Percentiles rank a stretch among this genome's conserved stretches.
Conservation (phyloP, 2,797 vertebrate species). For the Lindbergichthys nudifrons region DNA sequence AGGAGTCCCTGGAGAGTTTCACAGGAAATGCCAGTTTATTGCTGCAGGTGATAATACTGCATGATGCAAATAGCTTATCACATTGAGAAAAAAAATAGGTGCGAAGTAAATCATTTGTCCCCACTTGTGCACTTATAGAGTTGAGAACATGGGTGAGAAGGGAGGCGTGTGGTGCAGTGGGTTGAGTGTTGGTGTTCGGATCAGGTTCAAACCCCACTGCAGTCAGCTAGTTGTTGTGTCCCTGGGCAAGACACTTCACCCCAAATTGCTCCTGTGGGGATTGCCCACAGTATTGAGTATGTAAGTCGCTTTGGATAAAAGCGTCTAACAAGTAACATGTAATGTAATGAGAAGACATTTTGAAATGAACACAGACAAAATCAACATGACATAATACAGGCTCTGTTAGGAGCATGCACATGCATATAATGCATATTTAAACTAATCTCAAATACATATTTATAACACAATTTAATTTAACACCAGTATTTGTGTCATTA, state of each 20-base stretch:
- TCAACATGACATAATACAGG: not conserved
- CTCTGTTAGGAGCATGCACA: not conserved
- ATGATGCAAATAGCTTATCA: constrained; percentile 31
- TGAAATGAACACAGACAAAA: constrained; percentile 11
- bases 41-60: constrained; percentile 62
- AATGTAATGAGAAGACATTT: constrained; percentile 22
- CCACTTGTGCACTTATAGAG: constrained; percentile 39
- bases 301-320: no score
- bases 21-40: constrained; percentile 71
- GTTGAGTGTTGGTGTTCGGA: no score
- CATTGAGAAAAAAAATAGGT: constrained; percentile 36
- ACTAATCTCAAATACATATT: not conserved
- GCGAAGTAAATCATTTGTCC: constrained; percentile 61
- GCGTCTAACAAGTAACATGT: no score
- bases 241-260: no score
- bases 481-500: not conserved
- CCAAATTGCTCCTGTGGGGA: no score
- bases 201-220: no score
- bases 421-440: not conserved
- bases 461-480: not conserved
- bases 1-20: constrained; percentile 40
- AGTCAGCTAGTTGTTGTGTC: no score
- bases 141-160: constrained; percentile 43
- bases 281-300: no score
- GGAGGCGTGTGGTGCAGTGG: no score